Evolutionary conservation across 2,888 invertebrate species (phyloP), one percentile per base, ranked within the genome.

Genomic region (Stenoptilia bipunctidactyla): DNA sequence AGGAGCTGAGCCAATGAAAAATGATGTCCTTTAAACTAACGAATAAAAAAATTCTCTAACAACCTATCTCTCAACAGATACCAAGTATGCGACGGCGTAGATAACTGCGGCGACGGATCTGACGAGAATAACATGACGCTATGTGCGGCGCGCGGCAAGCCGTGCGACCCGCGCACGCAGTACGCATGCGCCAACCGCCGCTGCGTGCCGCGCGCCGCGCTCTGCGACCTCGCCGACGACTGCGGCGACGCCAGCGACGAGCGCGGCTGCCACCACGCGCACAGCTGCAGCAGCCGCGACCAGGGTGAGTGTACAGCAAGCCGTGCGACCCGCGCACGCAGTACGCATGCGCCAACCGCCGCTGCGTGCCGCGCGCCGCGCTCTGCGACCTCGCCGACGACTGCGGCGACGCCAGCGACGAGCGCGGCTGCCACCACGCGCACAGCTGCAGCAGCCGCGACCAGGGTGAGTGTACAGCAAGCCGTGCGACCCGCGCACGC

Each of bases 121-220:
- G 98, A 98, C 71, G 97, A 98, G 74, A 96, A 96, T 71, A 96
- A 96, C 71, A 92, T 96, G 88, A 95, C 95, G 0, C 75, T 95
- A 40, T 96, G 96, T 62, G 89, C 91, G 1, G 85, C 87, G n/a
- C 88, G 90, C 45, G 87, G 88, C 38, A 88, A 90, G 51, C 89
- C 92, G 0, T 94, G 94, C 67, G 92, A 93, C 57, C 86, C 89
- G 0, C 86, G 88, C 50, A 85, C 88, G 4, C 94, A 97, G 74
- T 96, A 92, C 74, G 90, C 92, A 59, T 97, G 97, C 72, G 92
- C 93, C 40, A 96, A 95, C 70, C 89, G 91, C 44, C 90, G 89
- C 55, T 98, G 98, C 65, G 88, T 97, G 38, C 90, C 91, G 37
- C 87, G 90, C 40, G 65, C 85, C 0, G 91, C 90, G 64, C 88